Evolutionary conservation across 1,140 invertebrate genomes (phyloP).

Genomic region (Drosophila ambigua): DNA sequence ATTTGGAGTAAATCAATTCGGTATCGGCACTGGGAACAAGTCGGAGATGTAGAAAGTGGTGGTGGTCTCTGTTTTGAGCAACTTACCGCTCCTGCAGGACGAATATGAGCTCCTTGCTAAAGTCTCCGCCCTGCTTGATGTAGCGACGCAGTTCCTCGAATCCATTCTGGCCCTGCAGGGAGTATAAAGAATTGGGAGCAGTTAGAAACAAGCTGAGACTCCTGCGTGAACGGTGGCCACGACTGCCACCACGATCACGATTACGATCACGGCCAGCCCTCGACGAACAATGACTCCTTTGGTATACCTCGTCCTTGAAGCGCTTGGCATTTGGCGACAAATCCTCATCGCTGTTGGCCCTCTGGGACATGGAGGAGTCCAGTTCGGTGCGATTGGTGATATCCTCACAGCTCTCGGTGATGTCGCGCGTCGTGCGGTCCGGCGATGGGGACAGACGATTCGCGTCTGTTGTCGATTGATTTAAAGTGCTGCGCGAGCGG

Average conservation of each 20-base stretch:
- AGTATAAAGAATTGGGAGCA: not conserved
- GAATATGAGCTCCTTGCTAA: conserved; percentile 94
- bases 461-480: conserved; percentile 45
- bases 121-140: conserved; percentile 96
- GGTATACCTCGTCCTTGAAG: conserved; percentile 73
- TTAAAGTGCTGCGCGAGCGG: conserved; percentile 67
- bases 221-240: no score
- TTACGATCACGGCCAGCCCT: not conserved
- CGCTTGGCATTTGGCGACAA: conserved; percentile 68
- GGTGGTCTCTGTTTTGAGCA: not conserved
- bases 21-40: conserved; percentile 89
- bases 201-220: not conserved
- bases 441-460: conserved; percentile 64
- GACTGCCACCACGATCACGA: not conserved
- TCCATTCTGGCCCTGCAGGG: conserved; percentile 92
- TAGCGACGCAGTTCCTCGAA: conserved; percentile 96
- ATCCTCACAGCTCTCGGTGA: conserved; percentile 66
- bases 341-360: conserved; percentile 62
- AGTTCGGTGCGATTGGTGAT: conserved; percentile 61
- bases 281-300: conserved; percentile 45
- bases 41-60: no score
- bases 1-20: conserved; percentile 95
- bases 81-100: conserved; percentile 95
- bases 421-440: conserved; percentile 43
- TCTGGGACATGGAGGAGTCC: conserved; percentile 57